These are phyloP conservation scores for Pantherophis guttatus DNA, from an alignment of 2,113 vertebrate species.

Conservation along the genomic window DNA sequence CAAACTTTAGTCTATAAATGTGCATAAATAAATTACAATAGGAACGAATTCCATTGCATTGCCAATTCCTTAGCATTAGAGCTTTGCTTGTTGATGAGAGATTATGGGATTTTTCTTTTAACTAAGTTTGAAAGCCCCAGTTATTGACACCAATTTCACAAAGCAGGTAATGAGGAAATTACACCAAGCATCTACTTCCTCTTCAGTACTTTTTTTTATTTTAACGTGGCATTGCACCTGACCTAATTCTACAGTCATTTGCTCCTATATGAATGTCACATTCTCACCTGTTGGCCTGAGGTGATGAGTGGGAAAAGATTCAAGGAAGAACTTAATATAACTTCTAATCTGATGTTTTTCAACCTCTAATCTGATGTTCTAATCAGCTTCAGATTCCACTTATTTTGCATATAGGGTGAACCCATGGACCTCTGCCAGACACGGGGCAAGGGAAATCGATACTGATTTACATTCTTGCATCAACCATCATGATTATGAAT, in stretches of 20 bases:
- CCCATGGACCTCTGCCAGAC: background rate
- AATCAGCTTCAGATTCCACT: background rate
- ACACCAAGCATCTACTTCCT: background rate
- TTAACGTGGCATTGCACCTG: background rate
- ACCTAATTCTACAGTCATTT: background rate
- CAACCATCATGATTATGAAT: background rate
- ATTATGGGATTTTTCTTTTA: background rate
- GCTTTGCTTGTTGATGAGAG: background rate
- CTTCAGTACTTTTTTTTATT: background rate
- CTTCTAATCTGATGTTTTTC: no score
- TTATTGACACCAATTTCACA: background rate
- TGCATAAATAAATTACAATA: background rate
- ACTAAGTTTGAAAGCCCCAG: background rate
- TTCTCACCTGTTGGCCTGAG: background rate
- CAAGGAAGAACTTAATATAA: background rate
- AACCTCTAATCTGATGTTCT: background rate
- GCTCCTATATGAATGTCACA: background rate
- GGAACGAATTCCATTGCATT: background rate
- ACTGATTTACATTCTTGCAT: background rate
- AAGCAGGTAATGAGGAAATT: background rate
- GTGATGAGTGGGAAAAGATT: background rate
- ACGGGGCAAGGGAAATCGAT: background rate
- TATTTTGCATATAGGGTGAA: background rate
- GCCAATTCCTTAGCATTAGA: background rate
- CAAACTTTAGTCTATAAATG: background rate